Evolutionary conservation across 1,140 invertebrate genomes (phyloP), one percentile per base, ranked within the genome.

Genomic region (Drosophila chauvacae): DNA sequence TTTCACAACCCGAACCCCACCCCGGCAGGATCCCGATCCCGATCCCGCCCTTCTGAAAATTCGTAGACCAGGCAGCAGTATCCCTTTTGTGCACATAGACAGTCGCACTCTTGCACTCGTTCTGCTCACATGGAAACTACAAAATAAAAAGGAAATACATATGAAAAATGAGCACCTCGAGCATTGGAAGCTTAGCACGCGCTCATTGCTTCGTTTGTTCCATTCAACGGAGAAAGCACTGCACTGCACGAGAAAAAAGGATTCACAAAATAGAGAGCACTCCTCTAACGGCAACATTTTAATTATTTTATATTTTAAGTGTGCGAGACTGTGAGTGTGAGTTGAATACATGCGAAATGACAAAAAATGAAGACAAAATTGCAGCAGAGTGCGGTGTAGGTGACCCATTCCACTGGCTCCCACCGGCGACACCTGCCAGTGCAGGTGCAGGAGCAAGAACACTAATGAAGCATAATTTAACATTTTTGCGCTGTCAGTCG

Each of bases 381-480:
- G 57, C 62, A 58, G 48, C 80, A 61, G 53, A 56, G 53, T 56
- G 53, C 20, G 20, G 53, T 56, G 53, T 56, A 56, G 80, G 50
- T 88, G 76, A 83, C 71, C 62, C 33, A 37, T 33, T 60, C 41
- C 45, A 41, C 9, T 33, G 45, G 44, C 42, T 9, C 33, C 26
- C 26, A 48, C 30, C 42, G 41, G 71, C 28, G 60, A 50, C 70
- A 51, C 23, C 50, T 44, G 66, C 62, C 45, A 61, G 72, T 41
- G 47, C 69, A 80, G 53, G 64, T 58, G 65, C 48, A 79, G 70
- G 50, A 69, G 50, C 60, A 48, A 65, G 64, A 77, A 90, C 84
- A 88, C 84, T 88, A 88, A 88, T 88, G 84, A 88, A 90, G 84
- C 84, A 88, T 90, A 88, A 88, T 84, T 88, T 90, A 81, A 84